Percentiles rank a stretch among this genome's conserved stretches.
Evolutionary conservation across 2,888 invertebrate genomes (phyloP).

Genomic region (Nyleta sp.): DNA sequence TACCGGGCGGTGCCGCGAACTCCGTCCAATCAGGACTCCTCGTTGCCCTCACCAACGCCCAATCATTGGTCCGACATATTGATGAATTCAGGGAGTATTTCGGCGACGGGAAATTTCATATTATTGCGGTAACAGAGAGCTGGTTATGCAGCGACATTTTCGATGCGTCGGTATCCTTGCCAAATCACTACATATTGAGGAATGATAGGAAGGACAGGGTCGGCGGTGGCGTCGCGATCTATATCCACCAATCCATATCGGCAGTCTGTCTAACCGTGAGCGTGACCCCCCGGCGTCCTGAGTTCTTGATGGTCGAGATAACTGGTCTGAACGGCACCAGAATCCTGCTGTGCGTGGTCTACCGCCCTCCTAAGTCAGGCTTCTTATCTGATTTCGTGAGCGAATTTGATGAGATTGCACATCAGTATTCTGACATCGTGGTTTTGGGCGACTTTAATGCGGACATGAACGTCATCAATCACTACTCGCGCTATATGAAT

Average conservation of each 20-base stretch:
- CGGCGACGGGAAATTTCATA: neutral
- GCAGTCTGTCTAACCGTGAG: neutral
- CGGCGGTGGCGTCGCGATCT: neutral
- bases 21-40: neutral
- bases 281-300: neutral
- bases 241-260: neutral
- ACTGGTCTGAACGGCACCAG: neutral
- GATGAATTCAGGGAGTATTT: constrained; percentile 8
- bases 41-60: neutral
- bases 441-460: constrained; percentile 1
- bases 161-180: neutral
- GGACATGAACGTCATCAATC: neutral
- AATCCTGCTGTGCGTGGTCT: neutral
- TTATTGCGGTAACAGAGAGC: neutral
- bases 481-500: neutral
- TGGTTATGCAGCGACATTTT: neutral
- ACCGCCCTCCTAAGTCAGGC: neutral
- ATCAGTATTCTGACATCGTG: neutral
- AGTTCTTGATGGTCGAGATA: neutral
- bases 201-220: neutral
- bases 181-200: neutral
- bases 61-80: neutral
- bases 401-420: neutral
- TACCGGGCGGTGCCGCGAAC: too few relatives aligned
- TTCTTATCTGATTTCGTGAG: neutral